These are phyloP conservation scores for Aepyceros melampus DNA, from an alignment of 2,113 vertebrate genomes.

Conservation along the genomic window DNA sequence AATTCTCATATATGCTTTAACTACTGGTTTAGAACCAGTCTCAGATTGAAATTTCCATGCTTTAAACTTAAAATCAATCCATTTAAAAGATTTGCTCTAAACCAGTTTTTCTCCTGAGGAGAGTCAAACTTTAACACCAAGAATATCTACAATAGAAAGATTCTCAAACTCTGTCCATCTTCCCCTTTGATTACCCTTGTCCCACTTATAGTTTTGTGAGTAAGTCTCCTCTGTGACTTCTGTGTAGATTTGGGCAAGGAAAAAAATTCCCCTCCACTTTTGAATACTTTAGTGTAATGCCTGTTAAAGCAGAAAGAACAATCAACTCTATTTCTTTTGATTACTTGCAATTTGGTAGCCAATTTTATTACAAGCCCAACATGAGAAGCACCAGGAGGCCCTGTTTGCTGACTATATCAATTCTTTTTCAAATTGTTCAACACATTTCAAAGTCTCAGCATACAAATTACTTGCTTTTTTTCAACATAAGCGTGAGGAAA, in stretches of 20 bases:
- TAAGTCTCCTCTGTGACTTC: background rate
- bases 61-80: background rate
- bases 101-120: background rate
- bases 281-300: background rate
- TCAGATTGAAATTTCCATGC: background rate
- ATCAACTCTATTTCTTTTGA: background rate
- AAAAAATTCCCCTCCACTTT: background rate
- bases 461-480: background rate
- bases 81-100: background rate
- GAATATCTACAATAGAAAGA: background rate
- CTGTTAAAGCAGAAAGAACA: background rate
- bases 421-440: conserved; percentile 21
- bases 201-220: background rate
- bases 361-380: background rate
- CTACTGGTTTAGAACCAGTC: background rate
- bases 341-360: background rate
- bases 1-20: background rate
- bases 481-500: background rate
- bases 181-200: background rate
- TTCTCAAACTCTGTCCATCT: background rate
- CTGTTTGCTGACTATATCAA: background rate
- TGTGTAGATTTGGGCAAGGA: background rate
- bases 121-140: background rate
- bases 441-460: background rate
- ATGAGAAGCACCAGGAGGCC: background rate